Base-by-base conservation (phyloP, 1,140 invertebrate species). In the Anagrus nilaparvatae region DNA sequence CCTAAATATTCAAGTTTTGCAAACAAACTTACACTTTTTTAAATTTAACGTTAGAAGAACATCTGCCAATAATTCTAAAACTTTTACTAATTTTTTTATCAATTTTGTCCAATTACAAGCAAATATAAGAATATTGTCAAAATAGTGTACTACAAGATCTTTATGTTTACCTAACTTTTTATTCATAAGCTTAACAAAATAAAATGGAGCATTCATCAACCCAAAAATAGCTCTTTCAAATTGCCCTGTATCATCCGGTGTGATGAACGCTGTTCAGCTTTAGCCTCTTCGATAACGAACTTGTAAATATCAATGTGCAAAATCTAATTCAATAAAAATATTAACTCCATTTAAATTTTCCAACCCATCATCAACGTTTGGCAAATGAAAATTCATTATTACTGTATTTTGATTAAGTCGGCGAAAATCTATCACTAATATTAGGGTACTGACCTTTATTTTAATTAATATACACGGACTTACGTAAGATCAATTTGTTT, bases 181-280 rank as follows among this genome's bases (percentile, higher is more conserved):
- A 12, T 43, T 43, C 38, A 58, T 51, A 2, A 52, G 12, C 25
- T 46, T 40, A 7, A 9, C 10, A 54, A 46, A 60, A 3, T 45
- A 52, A 16, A 48, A 46, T 10, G 56, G 52, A 4, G 47, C 50
- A 34, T 58, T 59, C 17, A 43, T 51, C 0, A 64, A 36, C 6
- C 58, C 63, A 42, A 61, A 60, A 19, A 63, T 60, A 29, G 52
- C 51, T 3, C 48, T 32, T n/a, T 51, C 44, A 40, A 49, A 61
- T 40, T 63, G 41, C 17, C 47, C 62, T 5, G 51, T 44, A 6
- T 49, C 50, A 16, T 54, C 49, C 5, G 44, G 51, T 1, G 53
- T 55, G 4, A 52, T 49, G 31, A 65, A 65, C 0, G 56, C 62
- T 0, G 66, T 68, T 40, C 67, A 0, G 53, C 30, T 16, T 46